Evolutionary conservation across 2,888 invertebrate species (phyloP).

Genomic region (Cheilosia vulpina): DNA sequence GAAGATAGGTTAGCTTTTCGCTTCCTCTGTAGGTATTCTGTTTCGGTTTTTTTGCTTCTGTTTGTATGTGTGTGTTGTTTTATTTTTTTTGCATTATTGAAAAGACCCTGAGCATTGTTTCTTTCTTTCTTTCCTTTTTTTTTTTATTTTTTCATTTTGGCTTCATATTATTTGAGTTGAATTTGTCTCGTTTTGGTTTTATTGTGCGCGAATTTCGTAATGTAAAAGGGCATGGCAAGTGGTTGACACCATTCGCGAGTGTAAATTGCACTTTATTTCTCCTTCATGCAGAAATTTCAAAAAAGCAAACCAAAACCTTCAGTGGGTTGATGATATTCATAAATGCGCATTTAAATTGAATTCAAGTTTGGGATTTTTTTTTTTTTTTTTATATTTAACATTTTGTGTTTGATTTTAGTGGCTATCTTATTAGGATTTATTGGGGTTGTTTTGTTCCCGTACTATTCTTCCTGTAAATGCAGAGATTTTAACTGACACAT

Average conservation of each 20-base stretch:
- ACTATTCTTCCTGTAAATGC: no score
- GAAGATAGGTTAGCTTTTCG: constrained; percentile 46
- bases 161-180: neutral
- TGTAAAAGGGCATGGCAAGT: constrained; percentile 68
- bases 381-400: no score
- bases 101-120: constrained; percentile 65
- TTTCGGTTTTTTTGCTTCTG: constrained; percentile 10
- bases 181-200: constrained; percentile 12
- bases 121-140: constrained; percentile 43
- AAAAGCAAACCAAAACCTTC: neutral
- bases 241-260: constrained; percentile 60
- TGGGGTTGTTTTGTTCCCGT: no score
- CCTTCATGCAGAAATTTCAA: constrained; percentile 18
- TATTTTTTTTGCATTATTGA: constrained; percentile 41
- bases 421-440: no score
- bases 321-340: neutral
- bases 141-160: constrained; percentile 15
- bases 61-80: neutral
- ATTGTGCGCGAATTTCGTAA: constrained; percentile 51
- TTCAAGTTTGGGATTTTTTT: no score
- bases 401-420: no score
- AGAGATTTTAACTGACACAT: no score
- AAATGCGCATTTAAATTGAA: no score
- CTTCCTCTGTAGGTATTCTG: constrained; percentile 41
- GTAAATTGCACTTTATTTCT: constrained; percentile 50